Evolutionary conservation across 2,797 vertebrate genomes (phyloP), one percentile per base, ranked within the genome.

Genomic region (Hyperoplus lanceolatus): DNA sequence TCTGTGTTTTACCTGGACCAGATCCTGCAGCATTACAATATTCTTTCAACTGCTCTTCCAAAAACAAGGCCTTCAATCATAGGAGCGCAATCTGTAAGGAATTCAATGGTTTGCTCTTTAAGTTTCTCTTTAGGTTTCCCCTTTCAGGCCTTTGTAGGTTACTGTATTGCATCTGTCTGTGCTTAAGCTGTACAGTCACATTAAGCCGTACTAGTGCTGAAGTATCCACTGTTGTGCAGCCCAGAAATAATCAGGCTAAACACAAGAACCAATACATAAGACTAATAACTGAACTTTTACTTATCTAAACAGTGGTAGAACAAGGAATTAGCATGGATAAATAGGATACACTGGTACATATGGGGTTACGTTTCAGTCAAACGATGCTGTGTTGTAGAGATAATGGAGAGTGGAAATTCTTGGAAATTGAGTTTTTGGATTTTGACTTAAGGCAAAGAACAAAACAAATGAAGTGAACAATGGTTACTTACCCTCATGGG

Each of bases 1-100:
- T 88, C 87, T 86, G 68, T 65, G 73, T 87, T 87, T 87, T 81
- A 60, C 61, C 79, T 80, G 90, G 90, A 92, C 88, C 84, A 79
- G 93, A 93, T 90, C 85, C 89, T 71, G 53, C 70, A 43, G 72
- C 73, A 80, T 82, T 84, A 75, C 79, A 78, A 83, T 75, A 62
- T 64, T 85, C 90, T 93, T 91, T 93, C 84, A 90, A 54, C 76
- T 51, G 68, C 43, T 72, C 76, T 79, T 90, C 77, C 54, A 77
- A 69, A 87, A 80, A 84, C 80, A 79, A 75, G 75, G 14, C 66
- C 59, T 82, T 85, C 70, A 74, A 84, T 90, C 84, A 87, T 29
- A 79, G 72, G 41, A 63, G 75, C 73, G 77, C 75, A 84, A 69
- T 89, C 84, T 90, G 84, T 77, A 75, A 76, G 84, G 85, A 89